Conservation (phyloP, 2,888 invertebrate genomes). For the Onthophagus sagittarius region DNA sequence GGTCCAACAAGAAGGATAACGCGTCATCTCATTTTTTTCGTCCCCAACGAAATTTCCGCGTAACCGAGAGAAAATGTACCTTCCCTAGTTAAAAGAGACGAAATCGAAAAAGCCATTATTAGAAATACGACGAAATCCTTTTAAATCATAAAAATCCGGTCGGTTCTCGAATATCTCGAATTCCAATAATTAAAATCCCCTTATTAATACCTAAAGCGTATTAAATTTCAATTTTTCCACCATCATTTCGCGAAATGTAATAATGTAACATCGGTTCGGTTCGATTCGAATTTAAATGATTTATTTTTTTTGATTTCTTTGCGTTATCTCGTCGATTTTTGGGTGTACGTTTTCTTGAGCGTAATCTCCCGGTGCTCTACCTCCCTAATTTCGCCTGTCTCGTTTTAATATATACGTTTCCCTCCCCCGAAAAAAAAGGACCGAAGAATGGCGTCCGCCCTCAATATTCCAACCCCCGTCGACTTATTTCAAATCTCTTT, state of each 20-base stretch:
- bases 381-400: constrained; percentile 35
- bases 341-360: neutral
- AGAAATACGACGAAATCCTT: neutral
- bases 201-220: neutral
- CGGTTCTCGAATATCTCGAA: neutral
- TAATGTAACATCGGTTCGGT: neutral
- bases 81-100: neutral
- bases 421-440: constrained; percentile 12
- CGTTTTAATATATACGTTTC: constrained; percentile 35
- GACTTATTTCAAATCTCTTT: neutral
- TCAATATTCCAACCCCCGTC: neutral
- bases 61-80: neutral
- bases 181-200: neutral
- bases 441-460: neutral
- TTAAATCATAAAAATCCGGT: neutral
- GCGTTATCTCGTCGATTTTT: neutral
- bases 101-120: neutral
- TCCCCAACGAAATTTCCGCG: neutral
- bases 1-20: constrained; percentile 20
- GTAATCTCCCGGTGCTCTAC: constrained; percentile 32
- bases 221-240: neutral
- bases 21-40: neutral
- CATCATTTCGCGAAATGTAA: neutral
- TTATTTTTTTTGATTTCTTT: neutral
- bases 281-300: neutral